Percentiles rank a stretch among this genome's conserved stretches.
phyloP scores from a whole-genome alignment of 1,140 invertebrate species.

The Elysia chlorotica region DNA sequence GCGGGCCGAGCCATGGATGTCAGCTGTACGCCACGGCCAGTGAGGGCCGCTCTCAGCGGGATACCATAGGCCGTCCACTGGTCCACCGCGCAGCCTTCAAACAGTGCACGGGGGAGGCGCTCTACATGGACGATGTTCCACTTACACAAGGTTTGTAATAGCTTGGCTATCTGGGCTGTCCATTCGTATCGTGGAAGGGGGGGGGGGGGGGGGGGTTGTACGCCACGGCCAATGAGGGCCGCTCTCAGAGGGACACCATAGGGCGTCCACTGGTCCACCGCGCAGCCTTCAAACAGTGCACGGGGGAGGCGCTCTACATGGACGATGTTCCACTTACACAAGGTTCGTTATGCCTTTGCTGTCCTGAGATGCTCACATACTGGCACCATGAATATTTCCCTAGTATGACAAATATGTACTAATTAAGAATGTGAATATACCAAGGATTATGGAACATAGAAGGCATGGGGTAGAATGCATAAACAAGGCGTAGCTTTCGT shows the following conservation, averaged over 20 bases:
- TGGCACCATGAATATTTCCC: too few species aligned
- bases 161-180: too few species aligned
- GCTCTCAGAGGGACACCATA: slow-evolving; percentile 74
- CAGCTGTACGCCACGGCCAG: slow-evolving; percentile 64
- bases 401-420: too few species aligned
- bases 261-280: slow-evolving; percentile 81
- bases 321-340: slow-evolving; percentile 79
- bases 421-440: too few species aligned
- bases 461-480: too few species aligned
- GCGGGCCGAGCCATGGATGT: slow-evolving; percentile 59
- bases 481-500: too few species aligned
- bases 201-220: too few species aligned
- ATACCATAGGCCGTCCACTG: slow-evolving; percentile 83
- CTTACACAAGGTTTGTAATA: slow-evolving; percentile 35
- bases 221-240: slow-evolving; percentile 68
- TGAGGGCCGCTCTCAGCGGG: slow-evolving; percentile 67
- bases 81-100: slow-evolving; percentile 83
- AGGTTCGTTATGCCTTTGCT: too few species aligned
- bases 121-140: slow-evolving; percentile 92
- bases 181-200: too few species aligned
- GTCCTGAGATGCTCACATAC: too few species aligned
- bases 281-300: slow-evolving; percentile 85
- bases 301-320: slow-evolving; percentile 89
- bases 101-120: slow-evolving; percentile 89
- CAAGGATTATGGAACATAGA: too few species aligned